These are phyloP conservation scores for Cerastis leucographa DNA, from an alignment of 2,888 invertebrate species.

Conservation along the genomic window DNA sequence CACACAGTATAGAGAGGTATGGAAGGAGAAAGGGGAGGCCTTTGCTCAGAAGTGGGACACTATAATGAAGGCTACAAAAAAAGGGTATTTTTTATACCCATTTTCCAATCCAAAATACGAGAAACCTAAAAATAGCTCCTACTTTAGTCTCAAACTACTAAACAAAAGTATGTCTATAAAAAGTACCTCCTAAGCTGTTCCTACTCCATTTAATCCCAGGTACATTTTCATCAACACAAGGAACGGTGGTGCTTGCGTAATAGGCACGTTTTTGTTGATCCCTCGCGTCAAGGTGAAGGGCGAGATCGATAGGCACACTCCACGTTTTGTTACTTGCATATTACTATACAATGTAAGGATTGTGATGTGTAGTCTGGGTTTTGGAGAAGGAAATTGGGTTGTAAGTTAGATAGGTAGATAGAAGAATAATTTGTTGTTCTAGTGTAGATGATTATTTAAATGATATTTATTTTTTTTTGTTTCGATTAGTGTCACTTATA, in stretches of 20 bases:
- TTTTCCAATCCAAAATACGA: background rate
- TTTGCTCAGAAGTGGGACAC: too few relatives aligned
- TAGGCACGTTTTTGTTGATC: slow-evolving; percentile 59
- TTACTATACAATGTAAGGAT: slow-evolving; percentile 29
- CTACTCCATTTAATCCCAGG: slow-evolving; percentile 25
- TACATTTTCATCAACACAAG: slow-evolving; percentile 31
- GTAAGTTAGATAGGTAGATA: background rate
- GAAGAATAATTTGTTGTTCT: background rate
- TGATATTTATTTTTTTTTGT: background rate
- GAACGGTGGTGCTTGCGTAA: slow-evolving; percentile 47
- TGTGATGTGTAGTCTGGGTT: slow-evolving; percentile 22
- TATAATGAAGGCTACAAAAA: too few relatives aligned
- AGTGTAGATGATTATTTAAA: background rate
- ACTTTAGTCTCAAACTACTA: background rate
- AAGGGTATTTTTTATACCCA: too few relatives aligned
- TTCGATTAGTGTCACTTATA: background rate
- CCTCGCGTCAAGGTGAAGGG: slow-evolving; percentile 68
- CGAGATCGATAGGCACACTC: slow-evolving; percentile 65
- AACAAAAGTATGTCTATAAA: background rate
- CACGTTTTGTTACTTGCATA: slow-evolving; percentile 54
- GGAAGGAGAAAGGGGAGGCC: too few relatives aligned
- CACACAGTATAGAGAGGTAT: too few relatives aligned
- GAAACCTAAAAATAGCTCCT: background rate
- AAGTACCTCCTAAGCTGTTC: background rate
- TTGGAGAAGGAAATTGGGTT: slow-evolving; percentile 1